These are phyloP conservation scores for Anguilla pacifica DNA, from an alignment of 2,797 vertebrate species.

Conservation along the genomic window DNA sequence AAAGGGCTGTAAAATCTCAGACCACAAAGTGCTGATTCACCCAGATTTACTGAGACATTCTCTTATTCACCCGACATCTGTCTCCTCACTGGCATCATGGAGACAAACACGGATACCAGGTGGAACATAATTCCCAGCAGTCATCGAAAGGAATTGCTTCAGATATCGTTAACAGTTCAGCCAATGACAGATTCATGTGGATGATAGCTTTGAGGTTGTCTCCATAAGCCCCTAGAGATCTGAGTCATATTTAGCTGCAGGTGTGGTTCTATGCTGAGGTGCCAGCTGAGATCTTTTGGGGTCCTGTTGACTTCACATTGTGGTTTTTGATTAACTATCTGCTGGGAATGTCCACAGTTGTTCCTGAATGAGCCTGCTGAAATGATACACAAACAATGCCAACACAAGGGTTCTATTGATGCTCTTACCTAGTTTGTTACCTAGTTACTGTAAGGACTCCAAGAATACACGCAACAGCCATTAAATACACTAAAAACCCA, in stretches of 20 bases:
- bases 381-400: not conserved
- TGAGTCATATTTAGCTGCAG: conserved; percentile 4
- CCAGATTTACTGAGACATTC: not conserved
- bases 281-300: not conserved
- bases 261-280: not conserved
- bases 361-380: not conserved
- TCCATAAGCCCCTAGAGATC: not conserved
- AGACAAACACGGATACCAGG: not conserved
- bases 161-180: not conserved
- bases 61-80: not conserved
- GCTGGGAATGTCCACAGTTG: not conserved
- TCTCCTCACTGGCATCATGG: not conserved
- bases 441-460: not conserved
- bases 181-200: conserved; percentile 2
- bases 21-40: not conserved
- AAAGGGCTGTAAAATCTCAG: not conserved
- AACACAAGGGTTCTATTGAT: not conserved
- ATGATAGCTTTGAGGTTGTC: conserved; percentile 2
- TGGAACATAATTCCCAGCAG: not conserved
- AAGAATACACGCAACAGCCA: not conserved
- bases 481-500: not conserved
- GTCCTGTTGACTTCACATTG: not conserved
- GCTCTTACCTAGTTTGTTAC: not conserved
- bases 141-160: not conserved
- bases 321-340: not conserved